These are phyloP conservation scores for Amphimedon queenslandica DNA, from an alignment of 37 sponge, comb jelly and placozoan species.

Conservation along the genomic window DNA sequence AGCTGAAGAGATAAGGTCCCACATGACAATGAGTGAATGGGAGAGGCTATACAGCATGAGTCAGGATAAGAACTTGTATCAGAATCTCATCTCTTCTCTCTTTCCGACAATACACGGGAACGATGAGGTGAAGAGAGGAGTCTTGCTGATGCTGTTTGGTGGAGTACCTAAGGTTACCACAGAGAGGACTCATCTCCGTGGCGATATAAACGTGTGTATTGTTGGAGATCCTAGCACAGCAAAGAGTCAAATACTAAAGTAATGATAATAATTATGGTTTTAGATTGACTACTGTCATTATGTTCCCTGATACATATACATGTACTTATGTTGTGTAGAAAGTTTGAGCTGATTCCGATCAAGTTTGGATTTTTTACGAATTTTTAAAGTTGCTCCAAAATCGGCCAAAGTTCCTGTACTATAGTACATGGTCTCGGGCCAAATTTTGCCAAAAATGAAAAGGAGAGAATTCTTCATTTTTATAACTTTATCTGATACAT, in stretches of 20 bases:
- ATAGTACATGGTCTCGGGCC: no score
- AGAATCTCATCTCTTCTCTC: conserved; percentile 84
- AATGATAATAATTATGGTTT: conserved; percentile 12
- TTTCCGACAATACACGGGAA: conserved; percentile 99
- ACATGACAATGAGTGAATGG: conserved; percentile 82
- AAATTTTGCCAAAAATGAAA: no score
- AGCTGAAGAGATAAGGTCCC: conserved; percentile 68
- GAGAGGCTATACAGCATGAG: conserved; percentile 89
- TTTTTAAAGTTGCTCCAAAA: no score
- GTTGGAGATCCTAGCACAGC: conserved; percentile 99
- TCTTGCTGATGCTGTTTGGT: conserved; percentile 97
- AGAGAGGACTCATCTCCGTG: conserved; percentile 94
- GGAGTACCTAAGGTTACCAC: conserved; percentile 94
- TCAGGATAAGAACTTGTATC: conserved; percentile 88
- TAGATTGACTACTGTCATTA: not conserved
- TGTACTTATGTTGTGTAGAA: no score
- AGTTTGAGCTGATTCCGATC: no score
- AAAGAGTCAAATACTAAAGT: conserved; percentile 98
- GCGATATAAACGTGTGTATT: conserved; percentile 98
- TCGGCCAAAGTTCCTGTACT: no score
- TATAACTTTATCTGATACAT: no score
- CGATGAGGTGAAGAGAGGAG: conserved; percentile 97
- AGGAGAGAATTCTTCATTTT: no score
- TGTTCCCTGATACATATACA: no score
- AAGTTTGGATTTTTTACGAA: no score